Base-by-base conservation (phyloP, 1,140 invertebrate species). In the Drosophila dunni region DNA sequence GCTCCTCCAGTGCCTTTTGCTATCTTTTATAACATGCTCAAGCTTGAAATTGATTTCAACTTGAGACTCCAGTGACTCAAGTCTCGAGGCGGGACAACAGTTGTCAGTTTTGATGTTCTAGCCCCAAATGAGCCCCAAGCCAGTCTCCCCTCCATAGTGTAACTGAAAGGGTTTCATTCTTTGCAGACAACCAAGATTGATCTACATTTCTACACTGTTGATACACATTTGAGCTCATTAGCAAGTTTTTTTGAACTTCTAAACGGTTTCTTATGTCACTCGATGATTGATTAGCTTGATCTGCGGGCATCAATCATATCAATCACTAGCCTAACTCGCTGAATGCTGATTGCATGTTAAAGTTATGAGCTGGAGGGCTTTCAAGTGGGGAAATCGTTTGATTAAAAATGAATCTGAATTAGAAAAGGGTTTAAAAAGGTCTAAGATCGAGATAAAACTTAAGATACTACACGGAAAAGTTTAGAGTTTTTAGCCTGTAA, bases 241-340 rank as follows among this genome's bases (percentile, higher is more conserved):
- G 67, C 74, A 46, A 29, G 24, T 29, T 50, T 11, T 48, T 36
- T 20, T 20, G 17, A 20, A 20, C 17, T 20, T 20, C 17, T 34
- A 71, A 71, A 46, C 68, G 34, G 53, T 56, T 63, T 51, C 70
- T 75, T 75, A 57, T 70, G 58, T 76, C 61, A 67, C 62, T 73
- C 54, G 13, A 58, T 75, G 68, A 72, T 75, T 75, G 68, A 72
- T 72, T 53, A 50, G 46, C 17, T 42, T 50, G 15, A 57, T 62
- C 78, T 63, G 48, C 60, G 42, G 40, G 53, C 67, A 44, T 17
- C 42, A 42, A 56, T 60, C 63, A 44, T 15, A 53, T 72, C 64
- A 45, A 51, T 50, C 67, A 62, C 69, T 69, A 70, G 9, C 11
- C n/a, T 9, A n/a, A 38, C 11, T 24, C 46, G 20, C 11, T 50